These are phyloP conservation scores for Phoenicopterus ruber DNA, from an alignment of 2,113 vertebrate genomes.

Conservation along the genomic window DNA sequence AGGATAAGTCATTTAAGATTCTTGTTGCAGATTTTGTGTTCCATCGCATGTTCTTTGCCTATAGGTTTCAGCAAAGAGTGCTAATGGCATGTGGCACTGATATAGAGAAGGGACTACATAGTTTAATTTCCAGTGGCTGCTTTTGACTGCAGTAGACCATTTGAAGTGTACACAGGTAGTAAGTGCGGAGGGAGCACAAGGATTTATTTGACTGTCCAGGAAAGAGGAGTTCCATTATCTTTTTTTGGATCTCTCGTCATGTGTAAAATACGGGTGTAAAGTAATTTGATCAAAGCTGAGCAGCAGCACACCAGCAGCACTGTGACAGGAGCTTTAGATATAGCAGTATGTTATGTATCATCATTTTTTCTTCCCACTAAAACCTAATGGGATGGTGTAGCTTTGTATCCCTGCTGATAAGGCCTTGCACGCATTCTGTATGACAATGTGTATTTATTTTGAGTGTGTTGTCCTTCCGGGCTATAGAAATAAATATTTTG, in stretches of 20 bases:
- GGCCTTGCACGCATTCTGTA: background rate
- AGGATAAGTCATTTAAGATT: background rate
- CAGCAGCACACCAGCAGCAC: slow-evolving; percentile 30
- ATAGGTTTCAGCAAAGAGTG: slow-evolving; percentile 2
- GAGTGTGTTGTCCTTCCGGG: background rate
- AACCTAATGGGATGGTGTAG: background rate
- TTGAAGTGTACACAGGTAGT: slow-evolving; percentile 42
- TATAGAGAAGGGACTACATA: slow-evolving; percentile 5
- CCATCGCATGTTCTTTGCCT: background rate
- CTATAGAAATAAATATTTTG: background rate
- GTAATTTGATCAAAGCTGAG: slow-evolving; percentile 42
- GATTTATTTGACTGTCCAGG: slow-evolving; percentile 4
- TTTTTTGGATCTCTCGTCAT: slow-evolving; percentile 31
- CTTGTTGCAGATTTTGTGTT: background rate
- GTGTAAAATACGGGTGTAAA: slow-evolving; percentile 9
- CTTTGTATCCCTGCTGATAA: background rate
- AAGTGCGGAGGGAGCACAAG: background rate
- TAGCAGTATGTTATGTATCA: slow-evolving; percentile 18
- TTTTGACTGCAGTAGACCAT: slow-evolving; percentile 21
- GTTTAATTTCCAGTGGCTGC: slow-evolving; percentile 15
- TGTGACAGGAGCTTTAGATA: slow-evolving; percentile 51
- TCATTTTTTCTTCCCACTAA: background rate
- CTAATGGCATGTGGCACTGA: background rate
- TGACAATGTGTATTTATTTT: background rate
- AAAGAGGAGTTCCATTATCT: background rate